Evolutionary conservation across 2,113 vertebrate species (phyloP).

Genomic region (Callopanchax toddi): DNA sequence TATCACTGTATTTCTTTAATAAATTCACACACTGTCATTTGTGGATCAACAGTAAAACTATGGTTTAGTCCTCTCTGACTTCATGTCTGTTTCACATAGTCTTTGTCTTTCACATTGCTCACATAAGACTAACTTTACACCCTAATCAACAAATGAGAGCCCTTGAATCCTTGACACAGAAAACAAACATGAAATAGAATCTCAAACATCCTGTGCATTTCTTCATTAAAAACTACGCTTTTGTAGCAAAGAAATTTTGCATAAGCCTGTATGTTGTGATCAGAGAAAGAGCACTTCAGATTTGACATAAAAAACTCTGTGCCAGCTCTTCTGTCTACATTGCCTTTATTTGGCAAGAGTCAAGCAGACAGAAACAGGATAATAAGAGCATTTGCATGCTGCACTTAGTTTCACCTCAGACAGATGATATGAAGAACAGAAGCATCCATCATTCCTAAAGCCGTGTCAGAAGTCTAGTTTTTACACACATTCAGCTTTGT

Average conservation of each 20-base stretch:
- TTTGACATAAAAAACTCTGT: conserved; percentile 4
- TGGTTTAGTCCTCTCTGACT: background rate
- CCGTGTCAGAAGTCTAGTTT: background rate
- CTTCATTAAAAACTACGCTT: conserved; percentile 40
- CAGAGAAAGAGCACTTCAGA: conserved; percentile 13
- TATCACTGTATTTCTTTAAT: no score
- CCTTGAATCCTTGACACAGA: conserved; percentile 20
- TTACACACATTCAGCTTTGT: background rate
- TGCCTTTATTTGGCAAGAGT: conserved; percentile 6
- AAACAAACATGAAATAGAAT: conserved; percentile 35
- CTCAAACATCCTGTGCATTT: conserved; percentile 37
- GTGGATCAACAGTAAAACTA: no score
- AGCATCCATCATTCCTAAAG: conserved; percentile 15
- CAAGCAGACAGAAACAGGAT: conserved; percentile 11
- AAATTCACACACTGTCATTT: no score
- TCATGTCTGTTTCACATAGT: background rate
- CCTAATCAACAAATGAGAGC: conserved; percentile 15
- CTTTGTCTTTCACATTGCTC: conserved; percentile 9
- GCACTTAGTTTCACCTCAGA: conserved; percentile 19
- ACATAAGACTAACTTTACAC: conserved; percentile 14
- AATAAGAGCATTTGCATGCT: conserved; percentile 3
- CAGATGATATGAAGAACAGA: conserved; percentile 7
- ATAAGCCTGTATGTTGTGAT: no score
- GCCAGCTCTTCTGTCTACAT: background rate
- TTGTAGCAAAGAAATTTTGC: conserved; percentile 34